Percentiles rank a stretch among this genome's conserved stretches.
These are phyloP conservation scores for Dichetophora obliterata DNA, from an alignment of 2,888 invertebrate genomes.

Conservation along the genomic window DNA sequence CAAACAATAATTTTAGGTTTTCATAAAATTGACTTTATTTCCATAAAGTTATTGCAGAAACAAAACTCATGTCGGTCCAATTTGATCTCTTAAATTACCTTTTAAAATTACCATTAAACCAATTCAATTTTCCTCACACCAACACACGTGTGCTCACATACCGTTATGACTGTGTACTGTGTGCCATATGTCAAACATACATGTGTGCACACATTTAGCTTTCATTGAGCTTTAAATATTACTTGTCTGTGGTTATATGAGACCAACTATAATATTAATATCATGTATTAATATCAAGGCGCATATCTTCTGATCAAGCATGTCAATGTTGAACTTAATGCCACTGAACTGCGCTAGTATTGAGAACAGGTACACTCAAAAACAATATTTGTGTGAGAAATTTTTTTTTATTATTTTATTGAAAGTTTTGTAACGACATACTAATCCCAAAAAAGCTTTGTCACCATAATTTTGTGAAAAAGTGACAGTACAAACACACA, in stretches of 20 bases:
- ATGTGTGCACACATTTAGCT: background rate
- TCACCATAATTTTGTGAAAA: too few species aligned
- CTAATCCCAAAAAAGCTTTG: too few species aligned
- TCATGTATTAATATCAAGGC: conserved; percentile 14
- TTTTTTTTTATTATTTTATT: too few species aligned
- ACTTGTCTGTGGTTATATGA: conserved; percentile 7
- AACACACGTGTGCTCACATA: background rate
- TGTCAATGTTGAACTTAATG: background rate
- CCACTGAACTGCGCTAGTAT: too few species aligned
- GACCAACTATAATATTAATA: conserved; percentile 24
- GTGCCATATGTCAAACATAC: background rate
- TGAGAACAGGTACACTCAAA: too few species aligned
- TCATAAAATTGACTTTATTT: background rate
- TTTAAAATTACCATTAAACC: conserved; percentile 12
- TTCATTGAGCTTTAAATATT: background rate
- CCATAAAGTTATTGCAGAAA: background rate
- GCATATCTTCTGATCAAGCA: background rate
- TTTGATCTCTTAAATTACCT: background rate
- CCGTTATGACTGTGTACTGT: background rate
- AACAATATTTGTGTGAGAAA: too few species aligned
- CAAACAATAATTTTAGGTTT: background rate
- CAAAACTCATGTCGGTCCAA: background rate
- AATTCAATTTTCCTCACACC: conserved; percentile 32
- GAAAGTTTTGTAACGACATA: too few species aligned
- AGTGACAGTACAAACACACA: too few species aligned